Percentiles rank a stretch among this genome's conserved stretches.
Evolutionary conservation across 2,113 vertebrate genomes (phyloP).

Genomic region (Sigmodon hispidus): DNA sequence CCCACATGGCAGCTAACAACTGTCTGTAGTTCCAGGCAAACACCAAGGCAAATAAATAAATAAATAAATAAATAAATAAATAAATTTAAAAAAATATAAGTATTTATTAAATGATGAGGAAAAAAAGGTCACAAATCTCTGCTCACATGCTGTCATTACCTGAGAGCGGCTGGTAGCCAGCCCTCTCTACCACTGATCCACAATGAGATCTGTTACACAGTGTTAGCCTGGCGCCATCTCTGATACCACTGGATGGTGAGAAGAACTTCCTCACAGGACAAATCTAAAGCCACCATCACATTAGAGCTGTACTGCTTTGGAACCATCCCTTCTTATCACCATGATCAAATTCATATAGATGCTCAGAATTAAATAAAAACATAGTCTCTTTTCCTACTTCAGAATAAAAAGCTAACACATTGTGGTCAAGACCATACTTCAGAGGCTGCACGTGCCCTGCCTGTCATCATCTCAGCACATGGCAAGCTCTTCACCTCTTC

Average conservation of each 20-base stretch:
- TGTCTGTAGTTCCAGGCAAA: too few relatives aligned
- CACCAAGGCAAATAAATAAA: too few relatives aligned
- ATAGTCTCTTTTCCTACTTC: neutral
- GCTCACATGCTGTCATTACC: neutral
- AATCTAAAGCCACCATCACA: neutral
- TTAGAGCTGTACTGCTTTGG: neutral
- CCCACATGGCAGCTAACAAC: too few relatives aligned
- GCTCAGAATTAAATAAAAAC: slow-evolving; percentile 21
- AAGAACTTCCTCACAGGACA: neutral
- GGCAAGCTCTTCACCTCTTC: neutral
- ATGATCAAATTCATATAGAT: slow-evolving; percentile 36
- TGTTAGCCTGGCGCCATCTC: neutral
- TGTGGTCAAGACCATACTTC: neutral
- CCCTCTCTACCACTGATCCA: neutral
- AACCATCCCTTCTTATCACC: neutral
- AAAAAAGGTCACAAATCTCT: neutral
- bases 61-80: too few relatives aligned
- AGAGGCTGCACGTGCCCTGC: neutral
- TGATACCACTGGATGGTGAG: neutral
- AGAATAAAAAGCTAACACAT: slow-evolving; percentile 2
- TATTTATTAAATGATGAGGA: neutral
- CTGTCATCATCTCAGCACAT: accelerated
- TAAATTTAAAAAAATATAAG: neutral
- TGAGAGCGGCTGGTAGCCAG: neutral
- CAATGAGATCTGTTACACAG: neutral